A percentile compares a stretch with the other conserved stretches of the same genome.
phyloP scores from a whole-genome alignment of 1,140 invertebrate genomes.

The Calycopis cecrops region DNA sequence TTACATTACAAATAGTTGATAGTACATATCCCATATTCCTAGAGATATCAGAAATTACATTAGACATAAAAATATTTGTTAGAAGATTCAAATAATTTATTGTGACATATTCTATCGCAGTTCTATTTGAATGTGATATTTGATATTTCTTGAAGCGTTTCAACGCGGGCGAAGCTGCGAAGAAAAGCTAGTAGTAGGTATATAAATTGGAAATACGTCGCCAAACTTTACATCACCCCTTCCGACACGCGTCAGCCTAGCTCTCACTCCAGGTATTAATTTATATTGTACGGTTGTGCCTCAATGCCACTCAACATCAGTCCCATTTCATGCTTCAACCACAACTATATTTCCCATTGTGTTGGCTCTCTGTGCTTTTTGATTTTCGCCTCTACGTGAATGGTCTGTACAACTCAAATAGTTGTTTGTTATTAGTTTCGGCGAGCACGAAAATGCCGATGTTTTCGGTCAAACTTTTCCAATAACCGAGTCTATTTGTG shows the following conservation, averaged over 20 bases:
- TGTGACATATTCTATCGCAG: too few relatives aligned
- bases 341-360: background rate
- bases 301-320: background rate
- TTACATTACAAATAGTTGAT: too few relatives aligned
- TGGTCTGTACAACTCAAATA: slow-evolving; percentile 2
- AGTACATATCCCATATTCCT: too few relatives aligned
- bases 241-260: background rate
- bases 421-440: slow-evolving; percentile 6
- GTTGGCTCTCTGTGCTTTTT: background rate
- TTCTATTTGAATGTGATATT: too few relatives aligned
- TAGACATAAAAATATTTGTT: too few relatives aligned
- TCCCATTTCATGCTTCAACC: background rate
- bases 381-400: background rate
- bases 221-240: background rate
- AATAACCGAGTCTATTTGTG: background rate
- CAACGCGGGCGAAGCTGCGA: too few relatives aligned
- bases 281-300: background rate
- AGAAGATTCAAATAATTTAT: too few relatives aligned
- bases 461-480: slow-evolving; percentile 2
- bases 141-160: too few relatives aligned
- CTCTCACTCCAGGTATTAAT: background rate
- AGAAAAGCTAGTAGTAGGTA: too few relatives aligned
- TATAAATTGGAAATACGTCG: too few relatives aligned
- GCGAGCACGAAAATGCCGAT: slow-evolving; percentile 2
- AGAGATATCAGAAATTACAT: too few relatives aligned